phyloP scores from a whole-genome alignment of 2,113 vertebrate species.

The Rhadina sibilatrix region DNA sequence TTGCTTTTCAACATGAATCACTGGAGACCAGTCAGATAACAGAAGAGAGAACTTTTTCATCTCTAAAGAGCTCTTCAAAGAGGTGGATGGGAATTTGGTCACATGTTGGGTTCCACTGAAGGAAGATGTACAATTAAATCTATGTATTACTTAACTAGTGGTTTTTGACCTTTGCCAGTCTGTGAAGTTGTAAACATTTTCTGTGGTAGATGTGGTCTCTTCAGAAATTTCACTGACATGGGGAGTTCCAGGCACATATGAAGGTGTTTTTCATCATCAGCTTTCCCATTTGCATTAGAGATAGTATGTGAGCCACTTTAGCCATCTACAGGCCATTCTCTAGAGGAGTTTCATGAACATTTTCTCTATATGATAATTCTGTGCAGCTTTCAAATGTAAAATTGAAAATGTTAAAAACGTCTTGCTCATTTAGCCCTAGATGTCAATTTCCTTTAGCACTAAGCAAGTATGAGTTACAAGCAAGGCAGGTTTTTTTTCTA shows the following conservation, averaged over 20 bases:
- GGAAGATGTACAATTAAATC: background rate
- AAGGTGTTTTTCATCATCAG: background rate
- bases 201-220: background rate
- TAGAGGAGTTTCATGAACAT: background rate
- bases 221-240: background rate
- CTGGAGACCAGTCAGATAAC: background rate
- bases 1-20: background rate
- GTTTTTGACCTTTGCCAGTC: background rate
- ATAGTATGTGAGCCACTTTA: background rate
- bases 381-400: background rate
- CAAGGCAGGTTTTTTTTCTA: background rate
- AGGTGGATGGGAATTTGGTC: background rate
- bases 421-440: background rate
- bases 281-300: background rate
- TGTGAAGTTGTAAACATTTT: background rate
- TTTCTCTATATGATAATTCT: background rate
- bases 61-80: background rate
- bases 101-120: background rate
- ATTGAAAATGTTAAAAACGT: background rate
- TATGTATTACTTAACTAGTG: background rate
- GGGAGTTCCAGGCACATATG: background rate
- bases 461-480: background rate
- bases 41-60: constrained; percentile 15
- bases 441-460: background rate
- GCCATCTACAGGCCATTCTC: background rate